phyloP scores from a whole-genome alignment of 1,140 invertebrate genomes.

The Drosophila sturtevanti region DNA sequence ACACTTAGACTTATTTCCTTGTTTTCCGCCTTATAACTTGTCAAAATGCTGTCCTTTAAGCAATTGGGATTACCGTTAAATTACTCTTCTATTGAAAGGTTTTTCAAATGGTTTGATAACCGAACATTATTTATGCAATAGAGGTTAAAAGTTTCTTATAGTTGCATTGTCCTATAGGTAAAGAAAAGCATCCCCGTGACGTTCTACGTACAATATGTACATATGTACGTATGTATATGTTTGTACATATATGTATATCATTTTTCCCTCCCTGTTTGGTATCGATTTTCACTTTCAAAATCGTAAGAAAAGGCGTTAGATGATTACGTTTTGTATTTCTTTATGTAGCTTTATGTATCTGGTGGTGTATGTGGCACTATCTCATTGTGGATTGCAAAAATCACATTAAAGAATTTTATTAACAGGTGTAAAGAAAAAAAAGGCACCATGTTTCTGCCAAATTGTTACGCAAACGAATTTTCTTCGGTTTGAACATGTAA shows the following conservation, averaged over 20 bases:
- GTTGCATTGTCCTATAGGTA: neutral
- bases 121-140: too few relatives aligned
- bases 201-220: slow-evolving; percentile 3
- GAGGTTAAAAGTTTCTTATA: slow-evolving; percentile 8
- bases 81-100: too few relatives aligned
- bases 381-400: slow-evolving; percentile 22
- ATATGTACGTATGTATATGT: too few relatives aligned
- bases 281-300: slow-evolving; percentile 71
- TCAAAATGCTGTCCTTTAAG: too few relatives aligned
- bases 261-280: slow-evolving; percentile 3
- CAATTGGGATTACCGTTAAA: too few relatives aligned
- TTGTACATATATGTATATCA: neutral
- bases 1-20: too few relatives aligned
- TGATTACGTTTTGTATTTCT: slow-evolving; percentile 63
- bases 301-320: slow-evolving; percentile 44
- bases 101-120: too few relatives aligned
- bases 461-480: slow-evolving; percentile 71
- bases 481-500: neutral
- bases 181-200: too few relatives aligned
- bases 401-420: slow-evolving; percentile 7
- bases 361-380: slow-evolving; percentile 10
- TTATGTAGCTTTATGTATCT: neutral
- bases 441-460: slow-evolving; percentile 54
- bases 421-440: neutral
- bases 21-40: too few relatives aligned